Base-by-base conservation (phyloP, 2,797 vertebrate species). In the Rachycentron canadum region DNA sequence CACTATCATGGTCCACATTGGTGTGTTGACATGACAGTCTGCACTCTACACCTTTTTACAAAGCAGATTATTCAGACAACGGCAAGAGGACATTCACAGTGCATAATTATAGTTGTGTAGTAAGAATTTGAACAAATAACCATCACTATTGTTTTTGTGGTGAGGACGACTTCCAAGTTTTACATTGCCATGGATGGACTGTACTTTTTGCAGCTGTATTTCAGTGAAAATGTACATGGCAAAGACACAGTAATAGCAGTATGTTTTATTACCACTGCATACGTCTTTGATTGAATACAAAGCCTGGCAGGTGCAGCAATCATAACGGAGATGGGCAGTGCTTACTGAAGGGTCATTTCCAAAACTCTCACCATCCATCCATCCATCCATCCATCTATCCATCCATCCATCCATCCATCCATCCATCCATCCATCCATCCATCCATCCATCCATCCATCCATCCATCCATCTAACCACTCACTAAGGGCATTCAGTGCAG, bases 401-500 rank as follows among this genome's bases (percentile, higher is more conserved):
- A 55, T 79, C 28, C 65, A 43, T 60, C 78, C 60, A 45, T 41
- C 74, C 71, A 59, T 69, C 72, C 21, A 25, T 58, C 26, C 43
- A 45, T 52, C 56, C 66, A 62, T 64, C 56, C 21, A 16, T 63
- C 38, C 38, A 38, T 61, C 58, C 60, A 58, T 81, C 64, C 74
- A 81, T 81, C 70, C 73, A 81, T 92, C 76, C 76, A 83, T 87
- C 62, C 79, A 69, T 84, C 56, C 83, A 5, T 87, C 47, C 76
- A 84, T 89, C 88, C 88, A 88, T 91, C 88, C 88, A 79, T 81
- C 86, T 81, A 89, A 91, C 90, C 89, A 53, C 90, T 91, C 81
- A 88, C 71, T 91, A 78, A 88, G 88, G 88, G 87, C 89, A 91
- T 86, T 87, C 91, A 93, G 90, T 88, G 79, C 86, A 93, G 83